Conservation (phyloP, 1,140 invertebrate genomes). For the Drosophila pectinifera region DNA sequence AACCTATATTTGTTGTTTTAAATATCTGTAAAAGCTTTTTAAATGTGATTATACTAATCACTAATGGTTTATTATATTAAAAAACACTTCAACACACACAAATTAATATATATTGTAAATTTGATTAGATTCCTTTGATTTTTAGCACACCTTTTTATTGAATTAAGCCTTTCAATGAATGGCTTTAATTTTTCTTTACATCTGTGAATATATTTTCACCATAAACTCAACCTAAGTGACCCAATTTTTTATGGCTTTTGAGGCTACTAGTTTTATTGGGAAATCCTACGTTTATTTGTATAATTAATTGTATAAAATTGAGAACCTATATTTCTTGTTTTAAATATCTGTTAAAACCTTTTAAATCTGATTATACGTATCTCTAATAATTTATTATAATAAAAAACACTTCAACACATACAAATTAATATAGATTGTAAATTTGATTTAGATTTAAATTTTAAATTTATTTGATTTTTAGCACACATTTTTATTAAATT, state of each 20-base stretch:
- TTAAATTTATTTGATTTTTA: background rate
- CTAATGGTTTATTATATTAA: background rate
- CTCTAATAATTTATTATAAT: background rate
- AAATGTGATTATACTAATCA: too few relatives aligned
- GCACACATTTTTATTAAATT: background rate
- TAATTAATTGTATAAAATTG: too few relatives aligned
- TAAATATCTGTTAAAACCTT: too few relatives aligned
- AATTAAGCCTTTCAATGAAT: too few relatives aligned
- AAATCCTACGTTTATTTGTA: too few relatives aligned
- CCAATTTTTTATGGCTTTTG: constrained; percentile 12
- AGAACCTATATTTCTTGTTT: too few relatives aligned
- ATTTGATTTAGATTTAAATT: too few relatives aligned
- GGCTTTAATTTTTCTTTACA: background rate
- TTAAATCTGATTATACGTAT: too few relatives aligned
- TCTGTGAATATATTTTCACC: background rate
- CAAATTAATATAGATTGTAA: background rate
- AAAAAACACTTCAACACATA: background rate
- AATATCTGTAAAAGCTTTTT: too few relatives aligned
- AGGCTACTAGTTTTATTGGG: constrained; percentile 10
- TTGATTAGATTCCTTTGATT: background rate
- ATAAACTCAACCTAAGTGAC: constrained; percentile 6
- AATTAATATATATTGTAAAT: background rate
- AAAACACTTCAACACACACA: background rate
- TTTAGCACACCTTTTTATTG: background rate
- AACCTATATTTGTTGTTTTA: too few relatives aligned